Base-by-base conservation (phyloP, 2,797 vertebrate species). In the Acrossocheilus wenchowensis region DNA sequence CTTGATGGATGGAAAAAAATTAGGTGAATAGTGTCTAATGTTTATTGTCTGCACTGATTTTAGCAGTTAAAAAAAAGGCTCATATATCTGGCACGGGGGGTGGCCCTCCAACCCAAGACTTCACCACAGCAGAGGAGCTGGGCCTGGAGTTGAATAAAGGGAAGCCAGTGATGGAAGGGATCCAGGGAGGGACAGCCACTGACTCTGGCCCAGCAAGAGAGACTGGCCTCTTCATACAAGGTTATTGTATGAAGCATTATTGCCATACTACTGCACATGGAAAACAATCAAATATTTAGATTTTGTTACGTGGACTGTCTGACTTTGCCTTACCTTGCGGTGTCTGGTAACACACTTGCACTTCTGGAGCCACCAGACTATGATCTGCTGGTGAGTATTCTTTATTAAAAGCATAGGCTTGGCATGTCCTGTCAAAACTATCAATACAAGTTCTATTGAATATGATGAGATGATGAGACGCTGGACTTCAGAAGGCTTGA, bases 131-230 rank as follows among this genome's bases (percentile, higher is more conserved):
- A 75, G 45, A 50, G 23, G 57, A 79, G 6, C 23, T 62, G 52
- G 34, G 34, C 30, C 75, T 78, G 26, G 45, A 78, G 1, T 78
- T 78, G 6, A 62, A 62, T 62, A 62, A 79, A 79, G 78, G 17
- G 21, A 79, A 62, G 52, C 52, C 78, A 80, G 34, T 80, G 23
- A 80, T 80, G 12, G 78, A 79, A 26, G 57, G 54, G 15, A 80
- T 80, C 60, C 60, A 43, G 60, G 23, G 60, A 48, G 60, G 60
- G 78, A 66, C 60, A 66, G n/a, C 43, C 21, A 81, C 60, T 43
- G 78, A 81, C 39, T 81, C 52, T 57, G 50, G 26, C 50, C 43
- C 75, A 39, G 48, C 75, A 17, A 50, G 34, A 17, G 23, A 43
- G 6, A 30, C 41, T 45, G 74, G 14, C 45, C 50, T 52, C 74